Conservation (phyloP, 2,113 vertebrate genomes). For the Corythoichthys intestinalis region DNA sequence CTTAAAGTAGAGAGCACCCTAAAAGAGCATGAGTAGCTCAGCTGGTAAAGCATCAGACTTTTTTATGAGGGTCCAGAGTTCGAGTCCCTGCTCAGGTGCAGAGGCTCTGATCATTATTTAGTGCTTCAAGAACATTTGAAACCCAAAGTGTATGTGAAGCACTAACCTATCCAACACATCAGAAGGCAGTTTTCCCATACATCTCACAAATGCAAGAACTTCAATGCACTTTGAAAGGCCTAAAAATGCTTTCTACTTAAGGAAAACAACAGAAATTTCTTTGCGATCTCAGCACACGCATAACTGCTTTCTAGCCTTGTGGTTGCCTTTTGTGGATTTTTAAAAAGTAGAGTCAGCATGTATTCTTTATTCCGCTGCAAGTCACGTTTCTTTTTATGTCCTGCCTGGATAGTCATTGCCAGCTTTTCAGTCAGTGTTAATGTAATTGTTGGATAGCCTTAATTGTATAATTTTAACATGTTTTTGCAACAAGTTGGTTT, state of each 20-base stretch:
- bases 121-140: neutral
- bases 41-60: slow-evolving; percentile 95
- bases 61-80: slow-evolving; percentile 98
- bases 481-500: neutral
- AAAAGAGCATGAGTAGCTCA: slow-evolving; percentile 76
- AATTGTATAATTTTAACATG: neutral
- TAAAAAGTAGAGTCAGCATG: neutral
- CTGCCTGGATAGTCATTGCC: neutral
- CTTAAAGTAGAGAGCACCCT: neutral
- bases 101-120: too few relatives aligned
- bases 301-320: too few relatives aligned
- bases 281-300: too few relatives aligned
- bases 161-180: neutral
- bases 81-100: slow-evolving; percentile 85
- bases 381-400: neutral
- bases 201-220: too few relatives aligned
- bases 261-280: too few relatives aligned
- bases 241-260: too few relatives aligned
- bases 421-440: neutral
- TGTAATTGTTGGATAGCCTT: neutral
- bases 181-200: neutral
- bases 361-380: neutral
- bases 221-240: too few relatives aligned
- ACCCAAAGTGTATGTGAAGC: neutral
- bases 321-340: neutral